A percentile compares a stretch with the other conserved stretches of the same genome.
These are phyloP conservation scores for Lepidocyrtinus sp. DNA, from an alignment of 2,888 invertebrate species.

Conservation along the genomic window DNA sequence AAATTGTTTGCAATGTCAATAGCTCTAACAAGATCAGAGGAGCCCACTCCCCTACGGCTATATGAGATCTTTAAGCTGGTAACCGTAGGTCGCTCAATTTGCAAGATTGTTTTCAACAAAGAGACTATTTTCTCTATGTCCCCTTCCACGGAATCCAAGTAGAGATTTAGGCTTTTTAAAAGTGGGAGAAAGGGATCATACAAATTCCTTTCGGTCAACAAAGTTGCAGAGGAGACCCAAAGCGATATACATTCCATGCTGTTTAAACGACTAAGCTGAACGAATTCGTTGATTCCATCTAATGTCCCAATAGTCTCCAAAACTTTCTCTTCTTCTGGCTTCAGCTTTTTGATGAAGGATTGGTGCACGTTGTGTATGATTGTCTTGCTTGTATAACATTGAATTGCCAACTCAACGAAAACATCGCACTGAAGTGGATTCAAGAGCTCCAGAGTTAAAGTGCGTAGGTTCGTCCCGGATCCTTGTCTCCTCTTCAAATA, in stretches of 20 bases:
- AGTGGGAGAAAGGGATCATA: conserved; percentile 35
- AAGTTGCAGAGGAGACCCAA: conserved; percentile 42
- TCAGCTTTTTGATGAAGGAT: conserved; percentile 43
- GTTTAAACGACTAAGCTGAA: conserved; percentile 36
- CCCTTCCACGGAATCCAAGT: conserved; percentile 45
- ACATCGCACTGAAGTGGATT: conserved; percentile 46
- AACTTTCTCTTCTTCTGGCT: conserved; percentile 14
- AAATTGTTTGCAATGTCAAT: conserved; percentile 50
- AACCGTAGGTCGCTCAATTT: conserved; percentile 40
- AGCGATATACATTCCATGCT: conserved; percentile 50
- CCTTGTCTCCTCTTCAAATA: conserved; percentile 19
- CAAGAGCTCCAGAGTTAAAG: conserved; percentile 43
- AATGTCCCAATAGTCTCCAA: conserved; percentile 51
- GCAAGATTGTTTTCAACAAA: conserved; percentile 29
- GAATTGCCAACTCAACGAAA: conserved; percentile 41
- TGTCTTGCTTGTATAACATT: conserved; percentile 35
- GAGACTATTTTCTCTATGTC: conserved; percentile 33
- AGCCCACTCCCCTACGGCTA: conserved; percentile 44
- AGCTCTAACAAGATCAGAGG: conserved; percentile 41
- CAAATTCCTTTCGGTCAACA: conserved; percentile 36
- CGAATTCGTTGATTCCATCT: conserved; percentile 54
- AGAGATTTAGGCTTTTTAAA: conserved; percentile 39
- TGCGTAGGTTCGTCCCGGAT: conserved; percentile 23
- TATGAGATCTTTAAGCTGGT: conserved; percentile 57
- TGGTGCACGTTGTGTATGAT: conserved; percentile 54